Base-by-base conservation (phyloP, 2,888 invertebrate genomes). In the Baccha elongata region DNA sequence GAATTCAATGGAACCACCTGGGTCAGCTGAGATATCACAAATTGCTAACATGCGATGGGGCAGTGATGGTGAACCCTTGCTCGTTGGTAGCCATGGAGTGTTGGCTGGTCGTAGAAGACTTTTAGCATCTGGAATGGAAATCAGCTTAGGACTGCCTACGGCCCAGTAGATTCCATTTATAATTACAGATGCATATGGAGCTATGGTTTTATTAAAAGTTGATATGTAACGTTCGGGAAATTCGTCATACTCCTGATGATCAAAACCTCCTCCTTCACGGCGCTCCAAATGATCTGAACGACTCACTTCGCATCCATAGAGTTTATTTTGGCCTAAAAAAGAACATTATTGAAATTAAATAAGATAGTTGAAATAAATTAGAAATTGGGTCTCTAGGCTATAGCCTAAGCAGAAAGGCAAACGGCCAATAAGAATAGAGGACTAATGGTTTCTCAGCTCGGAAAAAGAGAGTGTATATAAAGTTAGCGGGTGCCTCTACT, bases 141-240 rank as follows among this genome's bases (percentile, higher is more conserved):
- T 92, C 29, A 99, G 91, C 88, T 99, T 97, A 0, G 99, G 99
- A 85, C 98, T 97, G 87, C 97, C 97, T 0, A 98, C 97, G 0
- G 98, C 99, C 98, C 99, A 99, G 91, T 99, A 99, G 87, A 99
- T 99, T 26, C 99, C 98, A 89, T 99, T 99, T 48, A 99, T 93
- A 78, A 99, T 95, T 1, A 98, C 97, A 0, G 98, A 98, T 0
- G 99, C 98, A 89, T 98, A 99, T 0, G 99, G 99, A 0, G 99
- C 99, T 85, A 99, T 97, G 93, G 96, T 97, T 88, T 97, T 96
- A 86, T 97, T 97, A 89, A 99, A 99, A 0, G 96, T 97, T 3
- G 99, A 99, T 67, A 97, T 96, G 89, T 99, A 99, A 87, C 95
- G 92, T 88, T 98, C 97, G 0, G 99, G 99, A 88, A 96, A 94